phyloP scores from a whole-genome alignment of 2,113 vertebrate species.

The Brevimyrus niger region DNA sequence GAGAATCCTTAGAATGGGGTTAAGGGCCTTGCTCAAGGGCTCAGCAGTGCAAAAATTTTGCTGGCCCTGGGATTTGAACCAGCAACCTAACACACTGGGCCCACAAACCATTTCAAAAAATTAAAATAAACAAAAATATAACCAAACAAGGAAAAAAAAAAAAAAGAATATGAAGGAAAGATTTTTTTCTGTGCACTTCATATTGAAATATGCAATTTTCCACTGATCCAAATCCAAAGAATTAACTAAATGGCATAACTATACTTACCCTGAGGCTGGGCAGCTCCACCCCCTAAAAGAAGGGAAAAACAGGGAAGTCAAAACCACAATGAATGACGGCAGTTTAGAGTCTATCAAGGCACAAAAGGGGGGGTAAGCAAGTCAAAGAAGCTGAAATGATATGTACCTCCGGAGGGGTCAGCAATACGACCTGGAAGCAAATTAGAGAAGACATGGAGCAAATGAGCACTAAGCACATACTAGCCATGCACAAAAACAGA shows the following conservation, averaged over 20 bases:
- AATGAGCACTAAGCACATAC: not conserved
- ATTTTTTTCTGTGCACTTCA: not conserved
- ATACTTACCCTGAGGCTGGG: constrained; percentile 50
- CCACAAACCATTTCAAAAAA: not conserved
- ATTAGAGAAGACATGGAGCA: constrained; percentile 6
- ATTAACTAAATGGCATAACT: not conserved
- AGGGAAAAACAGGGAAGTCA: constrained; percentile 1
- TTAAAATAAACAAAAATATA: not conserved
- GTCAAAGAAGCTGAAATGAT: not conserved
- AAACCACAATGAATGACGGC: not conserved
- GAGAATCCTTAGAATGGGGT: not conserved
- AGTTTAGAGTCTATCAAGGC: not conserved
- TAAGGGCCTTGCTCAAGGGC: not conserved
- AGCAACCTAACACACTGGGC: not conserved
- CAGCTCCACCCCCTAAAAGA: constrained; percentile 35
- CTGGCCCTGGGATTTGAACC: not conserved
- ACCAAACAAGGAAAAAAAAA: not conserved
- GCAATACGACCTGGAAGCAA: constrained; percentile 13
- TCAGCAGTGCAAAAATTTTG: not conserved
- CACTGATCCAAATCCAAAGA: not conserved
- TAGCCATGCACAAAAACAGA: not conserved
- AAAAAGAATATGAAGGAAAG: not conserved
- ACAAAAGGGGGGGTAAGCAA: not conserved
- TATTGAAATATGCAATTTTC: not conserved
- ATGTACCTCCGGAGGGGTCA: constrained; percentile 21